phyloP scores from a whole-genome alignment of 2,797 vertebrate genomes.

The Jordanella pulchra region DNA sequence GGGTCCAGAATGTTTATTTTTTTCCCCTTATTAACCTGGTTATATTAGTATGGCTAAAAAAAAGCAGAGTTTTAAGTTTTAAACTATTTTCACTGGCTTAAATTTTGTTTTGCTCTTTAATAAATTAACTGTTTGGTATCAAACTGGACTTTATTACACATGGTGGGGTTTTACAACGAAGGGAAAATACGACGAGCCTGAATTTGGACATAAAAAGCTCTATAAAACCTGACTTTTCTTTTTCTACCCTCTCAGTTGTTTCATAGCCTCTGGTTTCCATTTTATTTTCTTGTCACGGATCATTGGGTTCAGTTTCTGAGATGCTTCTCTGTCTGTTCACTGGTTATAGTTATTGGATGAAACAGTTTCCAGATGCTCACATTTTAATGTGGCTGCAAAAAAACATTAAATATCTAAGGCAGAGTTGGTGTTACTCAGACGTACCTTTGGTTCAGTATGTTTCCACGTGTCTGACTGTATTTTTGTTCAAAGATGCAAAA shows the following conservation, averaged over 20 bases:
- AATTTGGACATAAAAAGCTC: constrained; percentile 21
- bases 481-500: not conserved
- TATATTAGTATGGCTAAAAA: not conserved
- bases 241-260: constrained; percentile 15
- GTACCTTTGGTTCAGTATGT: no score
- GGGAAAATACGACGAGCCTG: not conserved
- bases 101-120: constrained; percentile 4
- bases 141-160: constrained; percentile 18
- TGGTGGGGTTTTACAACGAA: constrained; percentile 34
- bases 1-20: not conserved
- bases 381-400: constrained; percentile 12
- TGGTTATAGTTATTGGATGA: constrained; percentile 42
- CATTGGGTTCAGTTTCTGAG: constrained; percentile 50
- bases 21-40: not conserved
- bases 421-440: not conserved
- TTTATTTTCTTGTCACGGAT: constrained; percentile 51
- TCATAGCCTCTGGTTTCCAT: constrained; percentile 48
- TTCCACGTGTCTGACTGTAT: not conserved
- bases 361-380: constrained; percentile 50
- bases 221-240: constrained; percentile 42
- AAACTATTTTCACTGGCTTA: not conserved
- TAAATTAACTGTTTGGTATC: not conserved
- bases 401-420: not conserved
- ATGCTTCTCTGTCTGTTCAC: constrained; percentile 43
- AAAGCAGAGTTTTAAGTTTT: no score